Evolutionary conservation across 2,797 vertebrate genomes (phyloP).

Genomic region (Hipposideros larvatus): DNA sequence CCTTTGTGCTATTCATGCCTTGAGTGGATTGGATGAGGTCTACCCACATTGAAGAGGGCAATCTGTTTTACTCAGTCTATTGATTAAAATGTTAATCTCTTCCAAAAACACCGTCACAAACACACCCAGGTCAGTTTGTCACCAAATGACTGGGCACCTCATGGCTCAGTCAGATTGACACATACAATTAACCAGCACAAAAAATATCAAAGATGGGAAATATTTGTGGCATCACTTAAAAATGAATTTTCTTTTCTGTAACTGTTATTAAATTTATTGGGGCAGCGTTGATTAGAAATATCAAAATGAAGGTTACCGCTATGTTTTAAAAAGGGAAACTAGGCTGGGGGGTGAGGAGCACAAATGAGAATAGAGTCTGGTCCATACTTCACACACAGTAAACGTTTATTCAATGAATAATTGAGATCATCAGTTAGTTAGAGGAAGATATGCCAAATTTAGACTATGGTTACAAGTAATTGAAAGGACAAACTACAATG

Average conservation of each 20-base stretch:
- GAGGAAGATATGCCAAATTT: not conserved
- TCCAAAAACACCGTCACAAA: not conserved
- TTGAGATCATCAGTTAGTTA: not conserved
- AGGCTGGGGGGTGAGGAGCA: not conserved
- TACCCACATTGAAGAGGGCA: not conserved
- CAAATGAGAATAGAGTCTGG: not conserved
- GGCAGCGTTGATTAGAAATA: not conserved
- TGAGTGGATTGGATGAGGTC: not conserved
- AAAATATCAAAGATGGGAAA: not conserved
- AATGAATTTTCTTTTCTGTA: not conserved
- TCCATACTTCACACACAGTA: not conserved
- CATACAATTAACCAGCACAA: not conserved
- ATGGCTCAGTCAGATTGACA: too few relatives aligned
- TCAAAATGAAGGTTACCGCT: not conserved
- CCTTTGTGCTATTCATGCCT: not conserved
- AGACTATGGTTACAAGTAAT: not conserved
- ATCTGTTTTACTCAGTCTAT: not conserved
- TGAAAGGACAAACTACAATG: not conserved
- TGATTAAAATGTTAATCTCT: not conserved
- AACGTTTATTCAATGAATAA: not conserved
- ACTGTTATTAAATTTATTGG: too few relatives aligned
- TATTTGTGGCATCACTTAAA: not conserved
- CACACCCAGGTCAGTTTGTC: not conserved
- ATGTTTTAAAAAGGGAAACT: not conserved
- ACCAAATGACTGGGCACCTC: not conserved